Base-by-base conservation (phyloP, 2,797 vertebrate species). In the Helostoma temminkii region DNA sequence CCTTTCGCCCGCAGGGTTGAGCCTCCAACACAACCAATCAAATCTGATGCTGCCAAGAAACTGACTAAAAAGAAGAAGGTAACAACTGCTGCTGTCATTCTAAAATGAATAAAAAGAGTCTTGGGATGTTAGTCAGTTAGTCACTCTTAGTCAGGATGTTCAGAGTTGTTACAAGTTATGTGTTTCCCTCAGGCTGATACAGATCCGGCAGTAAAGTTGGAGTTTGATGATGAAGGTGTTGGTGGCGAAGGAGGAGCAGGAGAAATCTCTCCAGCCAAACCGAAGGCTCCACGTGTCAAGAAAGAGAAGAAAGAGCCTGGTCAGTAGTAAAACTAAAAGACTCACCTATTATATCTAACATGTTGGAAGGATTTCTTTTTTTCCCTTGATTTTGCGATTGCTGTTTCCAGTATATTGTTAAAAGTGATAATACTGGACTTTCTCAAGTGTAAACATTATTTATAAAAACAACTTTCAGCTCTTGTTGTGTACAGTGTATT, bases 61-160 rank as follows among this genome's bases (percentile, higher is more conserved):
- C 45, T 97, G 81, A 91, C 92, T 67, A 98, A 96, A 81, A 99
- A 95, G 92, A 98, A 98, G 80, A 99, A 99, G 96, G 97, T 96
- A 88, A 77, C 36, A 2, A 3, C 28, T 5, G 6, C 1, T 1
- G 0, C 4, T 25, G 11, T 6, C 1, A 12, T 0, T 16, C 7
- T 19, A 0, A n/a, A 24, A 21, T 2, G 0, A 9, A 24, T 2
- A 36, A 18, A 25, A 1, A 14, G 32, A 1, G 1, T n/a, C 7
- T 3, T 2, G n/a, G n/a, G n/a, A n/a, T n/a, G n/a, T n/a, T n/a
- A n/a, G n/a, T n/a, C n/a, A n/a, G n/a, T n/a, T n/a, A n/a, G n/a
- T n/a, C n/a, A n/a, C n/a, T n/a, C n/a, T n/a, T n/a, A n/a, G 0
- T 18, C 4, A 21, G 11, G 41, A 9, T 25, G n/a, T n/a, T 2